Evolutionary conservation across 2,113 vertebrate genomes (phyloP).

Genomic region (Morone saxatilis): DNA sequence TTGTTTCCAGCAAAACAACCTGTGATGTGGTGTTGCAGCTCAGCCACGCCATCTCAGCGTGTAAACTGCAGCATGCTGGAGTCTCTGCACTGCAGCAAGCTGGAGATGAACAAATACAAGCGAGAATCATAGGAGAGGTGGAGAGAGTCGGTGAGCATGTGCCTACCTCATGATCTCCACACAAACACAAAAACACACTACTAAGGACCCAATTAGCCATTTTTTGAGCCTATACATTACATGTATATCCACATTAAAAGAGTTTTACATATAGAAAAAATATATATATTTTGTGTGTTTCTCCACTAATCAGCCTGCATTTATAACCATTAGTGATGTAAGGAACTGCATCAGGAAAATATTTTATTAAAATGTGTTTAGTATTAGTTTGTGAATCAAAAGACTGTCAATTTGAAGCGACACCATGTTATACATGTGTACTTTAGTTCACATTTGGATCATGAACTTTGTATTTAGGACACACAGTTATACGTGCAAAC

Average conservation of each 20-base stretch:
- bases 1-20: constrained; percentile 52
- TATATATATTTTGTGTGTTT: neutral
- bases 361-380: neutral
- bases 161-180: neutral
- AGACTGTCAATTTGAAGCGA: neutral
- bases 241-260: too few relatives aligned
- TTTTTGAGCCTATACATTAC: too few relatives aligned
- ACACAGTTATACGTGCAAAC: neutral
- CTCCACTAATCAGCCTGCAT: neutral
- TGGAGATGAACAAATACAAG: neutral
- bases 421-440: too few relatives aligned
- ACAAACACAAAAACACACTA: neutral
- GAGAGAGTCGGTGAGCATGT: constrained; percentile 78
- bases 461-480: too few relatives aligned
- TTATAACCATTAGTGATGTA: neutral
- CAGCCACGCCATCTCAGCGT: constrained; percentile 38
- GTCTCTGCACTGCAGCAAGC: constrained; percentile 43
- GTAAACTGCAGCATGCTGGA: constrained; percentile 43
- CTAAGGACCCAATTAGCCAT: neutral
- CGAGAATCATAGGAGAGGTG: constrained; percentile 50
- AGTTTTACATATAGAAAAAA: too few relatives aligned
- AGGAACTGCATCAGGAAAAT: neutral
- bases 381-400: neutral
- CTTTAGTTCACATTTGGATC: neutral
- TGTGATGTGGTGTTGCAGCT: constrained; percentile 75